Evolutionary conservation across 2,888 invertebrate genomes (phyloP).

Genomic region (Camptogramma bilineatum): DNA sequence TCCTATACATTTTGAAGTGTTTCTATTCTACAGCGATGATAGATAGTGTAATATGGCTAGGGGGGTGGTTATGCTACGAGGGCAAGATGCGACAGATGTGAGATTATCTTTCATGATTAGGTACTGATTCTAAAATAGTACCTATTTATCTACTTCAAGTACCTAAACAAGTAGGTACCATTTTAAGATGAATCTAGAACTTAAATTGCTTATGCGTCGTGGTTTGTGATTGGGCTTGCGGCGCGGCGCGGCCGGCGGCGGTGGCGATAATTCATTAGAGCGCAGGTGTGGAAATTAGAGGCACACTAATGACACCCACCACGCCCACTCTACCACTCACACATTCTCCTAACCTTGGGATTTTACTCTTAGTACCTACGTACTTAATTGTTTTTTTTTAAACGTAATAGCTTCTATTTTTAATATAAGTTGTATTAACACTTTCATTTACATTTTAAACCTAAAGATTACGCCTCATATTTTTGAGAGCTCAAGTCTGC

Average conservation of each 20-base stretch:
- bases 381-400: background rate
- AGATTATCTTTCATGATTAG: too few species aligned
- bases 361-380: slow-evolving; percentile 4
- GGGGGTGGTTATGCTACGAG: too few species aligned
- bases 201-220: slow-evolving; percentile 7
- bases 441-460: background rate
- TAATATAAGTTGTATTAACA: background rate
- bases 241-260: slow-evolving; percentile 1
- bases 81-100: too few species aligned
- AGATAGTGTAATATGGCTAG: too few species aligned
- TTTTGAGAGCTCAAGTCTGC: too few species aligned
- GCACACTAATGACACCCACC: slow-evolving; percentile 65
- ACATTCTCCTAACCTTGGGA: slow-evolving; percentile 14
- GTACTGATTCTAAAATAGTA: too few species aligned
- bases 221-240: slow-evolving; percentile 8
- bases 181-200: background rate
- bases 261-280: slow-evolving; percentile 68
- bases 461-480: too few species aligned
- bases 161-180: background rate
- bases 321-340: slow-evolving; percentile 55
- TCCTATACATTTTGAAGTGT: too few species aligned
- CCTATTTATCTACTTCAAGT: too few species aligned
- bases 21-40: too few species aligned
- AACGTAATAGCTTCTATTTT: background rate
- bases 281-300: slow-evolving; percentile 74